Conservation (phyloP, 2,888 invertebrate genomes). For the Doris montereyensis region DNA sequence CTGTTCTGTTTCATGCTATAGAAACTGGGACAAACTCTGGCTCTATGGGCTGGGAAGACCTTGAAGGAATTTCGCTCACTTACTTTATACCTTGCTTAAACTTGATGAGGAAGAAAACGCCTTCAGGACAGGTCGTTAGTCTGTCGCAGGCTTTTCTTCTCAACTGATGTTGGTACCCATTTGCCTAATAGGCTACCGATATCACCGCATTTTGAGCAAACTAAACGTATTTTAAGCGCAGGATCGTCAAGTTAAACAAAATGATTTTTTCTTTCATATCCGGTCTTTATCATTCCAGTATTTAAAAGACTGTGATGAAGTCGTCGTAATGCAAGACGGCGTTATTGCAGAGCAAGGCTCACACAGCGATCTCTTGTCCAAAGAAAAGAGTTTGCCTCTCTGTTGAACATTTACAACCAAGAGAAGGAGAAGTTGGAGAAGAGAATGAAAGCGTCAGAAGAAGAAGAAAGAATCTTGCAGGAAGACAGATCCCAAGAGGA, state of each 20-base stretch:
- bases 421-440: neutral
- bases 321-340: constrained; percentile 77
- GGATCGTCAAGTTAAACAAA: neutral
- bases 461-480: no score
- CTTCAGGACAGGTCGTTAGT: no score
- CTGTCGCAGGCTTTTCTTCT: no score
- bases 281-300: constrained; percentile 73
- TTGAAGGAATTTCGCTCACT: no score
- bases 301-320: constrained; percentile 77
- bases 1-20: no score
- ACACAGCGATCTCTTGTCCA: constrained; percentile 75
- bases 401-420: constrained; percentile 62
- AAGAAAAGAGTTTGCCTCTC: constrained; percentile 66
- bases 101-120: no score
- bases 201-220: neutral
- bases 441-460: neutral
- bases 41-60: no score
- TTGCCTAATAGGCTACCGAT: neutral
- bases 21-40: no score
- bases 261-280: no score
- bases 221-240: neutral
- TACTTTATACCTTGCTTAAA: no score
- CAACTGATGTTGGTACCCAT: no score
- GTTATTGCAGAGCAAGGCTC: constrained; percentile 76
- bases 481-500: no score